Evolutionary conservation across 1,140 invertebrate species (phyloP).

Genomic region (Euura lappo): DNA sequence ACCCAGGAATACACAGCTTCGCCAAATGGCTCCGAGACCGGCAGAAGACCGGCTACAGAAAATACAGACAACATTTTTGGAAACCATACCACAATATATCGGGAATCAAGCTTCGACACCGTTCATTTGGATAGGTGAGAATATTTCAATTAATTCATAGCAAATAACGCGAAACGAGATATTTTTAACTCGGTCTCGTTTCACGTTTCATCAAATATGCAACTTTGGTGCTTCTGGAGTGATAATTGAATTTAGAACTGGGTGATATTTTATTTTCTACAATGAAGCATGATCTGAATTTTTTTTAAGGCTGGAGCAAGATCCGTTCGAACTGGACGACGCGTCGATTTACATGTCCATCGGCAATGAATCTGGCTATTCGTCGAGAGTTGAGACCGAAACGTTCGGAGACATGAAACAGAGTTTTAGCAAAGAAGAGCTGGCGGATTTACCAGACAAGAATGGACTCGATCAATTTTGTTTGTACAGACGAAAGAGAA

Average conservation of each 20-base stretch:
- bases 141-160: neutral
- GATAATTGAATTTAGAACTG: no score
- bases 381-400: conserved; percentile 42
- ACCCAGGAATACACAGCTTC: conserved; percentile 42
- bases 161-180: neutral
- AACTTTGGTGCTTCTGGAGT: no score
- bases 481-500: conserved; percentile 50
- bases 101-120: conserved; percentile 40
- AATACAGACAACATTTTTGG: conserved; percentile 24
- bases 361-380: conserved; percentile 48
- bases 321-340: conserved; percentile 37
- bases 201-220: neutral
- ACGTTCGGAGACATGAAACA: conserved; percentile 39
- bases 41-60: conserved; percentile 31
- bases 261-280: neutral
- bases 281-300: conserved; percentile 9
- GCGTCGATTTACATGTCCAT: conserved; percentile 23
- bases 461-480: conserved; percentile 47
- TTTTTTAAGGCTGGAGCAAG: conserved; percentile 35
- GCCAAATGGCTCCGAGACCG: conserved; percentile 29
- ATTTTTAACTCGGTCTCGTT: neutral
- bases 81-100: conserved; percentile 36
- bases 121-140: conserved; percentile 4
- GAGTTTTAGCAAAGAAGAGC: conserved; percentile 40
- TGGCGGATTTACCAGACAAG: conserved; percentile 33